Conservation (phyloP, 2,797 vertebrate genomes). For the Prionace glauca region DNA sequence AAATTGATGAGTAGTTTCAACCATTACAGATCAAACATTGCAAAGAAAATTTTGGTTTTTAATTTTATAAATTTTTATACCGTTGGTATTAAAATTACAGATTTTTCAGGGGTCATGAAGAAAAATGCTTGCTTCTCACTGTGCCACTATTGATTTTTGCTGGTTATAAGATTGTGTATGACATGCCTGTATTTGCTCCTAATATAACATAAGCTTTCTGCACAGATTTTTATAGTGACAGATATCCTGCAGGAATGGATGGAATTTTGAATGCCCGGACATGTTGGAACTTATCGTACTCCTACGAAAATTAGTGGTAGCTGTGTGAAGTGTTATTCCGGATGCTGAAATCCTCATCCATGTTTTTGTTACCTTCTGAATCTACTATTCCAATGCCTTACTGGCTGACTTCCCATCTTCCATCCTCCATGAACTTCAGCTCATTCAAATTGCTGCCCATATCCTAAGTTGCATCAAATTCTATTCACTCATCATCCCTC, state of each 20-base stretch:
- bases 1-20: neutral
- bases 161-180: neutral
- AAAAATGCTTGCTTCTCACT: neutral
- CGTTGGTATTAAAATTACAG: neutral
- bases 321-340: neutral
- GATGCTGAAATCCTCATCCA: neutral
- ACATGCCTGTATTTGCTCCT: slow-evolving; percentile 26
- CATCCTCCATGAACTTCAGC: neutral
- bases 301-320: neutral
- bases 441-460: neutral
- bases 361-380: neutral
- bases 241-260: neutral
- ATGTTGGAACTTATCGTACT: neutral
- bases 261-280: neutral
- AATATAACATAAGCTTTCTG: neutral
- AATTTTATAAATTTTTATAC: neutral
- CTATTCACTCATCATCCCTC: neutral
- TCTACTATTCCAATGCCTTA: no score
- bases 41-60: neutral
- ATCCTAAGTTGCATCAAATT: neutral
- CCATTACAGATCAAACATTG: neutral
- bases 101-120: neutral
- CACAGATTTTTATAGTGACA: slow-evolving; percentile 13
- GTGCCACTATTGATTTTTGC: neutral
- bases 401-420: neutral